phyloP scores from a whole-genome alignment of 1,140 invertebrate genomes.

The Ostrea edulis region DNA sequence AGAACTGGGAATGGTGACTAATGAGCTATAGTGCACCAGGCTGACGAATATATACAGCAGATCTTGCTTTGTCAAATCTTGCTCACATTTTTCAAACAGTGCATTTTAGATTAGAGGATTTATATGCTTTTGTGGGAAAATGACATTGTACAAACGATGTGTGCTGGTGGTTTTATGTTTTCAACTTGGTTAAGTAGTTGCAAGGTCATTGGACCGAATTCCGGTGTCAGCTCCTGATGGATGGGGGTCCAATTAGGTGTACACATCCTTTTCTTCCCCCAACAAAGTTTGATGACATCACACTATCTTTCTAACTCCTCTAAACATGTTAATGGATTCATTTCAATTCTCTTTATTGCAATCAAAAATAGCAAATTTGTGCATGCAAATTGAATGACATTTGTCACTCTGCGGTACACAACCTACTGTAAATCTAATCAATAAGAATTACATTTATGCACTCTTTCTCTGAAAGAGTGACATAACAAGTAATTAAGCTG shows the following conservation, averaged over 20 bases:
- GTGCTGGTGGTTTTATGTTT: not conserved
- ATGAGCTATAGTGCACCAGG: not conserved
- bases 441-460: no score
- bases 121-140: conserved; percentile 9
- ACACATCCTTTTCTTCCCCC: no score
- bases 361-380: no score
- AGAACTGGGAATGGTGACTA: not conserved
- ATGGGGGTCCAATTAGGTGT: not conserved
- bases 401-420: no score
- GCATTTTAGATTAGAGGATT: not conserved
- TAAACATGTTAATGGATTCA: no score
- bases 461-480: no score
- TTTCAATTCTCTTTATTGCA: no score
- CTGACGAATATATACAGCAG: not conserved
- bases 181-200: not conserved
- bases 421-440: no score
- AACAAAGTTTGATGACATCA: no score
- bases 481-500: no score
- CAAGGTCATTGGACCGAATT: not conserved
- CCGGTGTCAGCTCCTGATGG: not conserved
- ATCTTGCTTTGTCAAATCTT: not conserved
- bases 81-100: not conserved
- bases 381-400: no score
- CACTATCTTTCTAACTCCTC: no score
- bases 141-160: not conserved